Percentiles rank a stretch among this genome's conserved stretches.
Conservation (phyloP, 2,113 vertebrate species). For the Cyprinus carpio region DNA sequence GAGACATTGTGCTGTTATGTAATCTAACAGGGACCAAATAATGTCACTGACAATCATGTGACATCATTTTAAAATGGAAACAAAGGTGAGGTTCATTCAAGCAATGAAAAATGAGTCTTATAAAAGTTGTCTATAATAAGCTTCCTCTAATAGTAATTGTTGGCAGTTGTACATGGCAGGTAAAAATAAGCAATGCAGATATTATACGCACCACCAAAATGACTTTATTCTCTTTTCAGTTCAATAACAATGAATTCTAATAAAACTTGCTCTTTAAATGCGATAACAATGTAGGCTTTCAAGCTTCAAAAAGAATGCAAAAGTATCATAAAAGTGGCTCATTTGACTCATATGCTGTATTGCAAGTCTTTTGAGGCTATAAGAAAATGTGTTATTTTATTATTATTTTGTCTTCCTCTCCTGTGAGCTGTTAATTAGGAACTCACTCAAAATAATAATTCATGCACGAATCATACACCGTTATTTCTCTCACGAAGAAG, state of each 20-base stretch:
- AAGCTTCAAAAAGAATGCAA: neutral
- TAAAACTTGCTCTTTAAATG: no score
- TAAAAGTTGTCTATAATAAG: neutral
- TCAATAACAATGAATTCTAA: neutral
- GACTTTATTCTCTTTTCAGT: neutral
- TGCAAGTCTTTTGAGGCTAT: neutral
- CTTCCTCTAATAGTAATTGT: neutral
- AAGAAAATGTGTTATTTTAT: neutral
- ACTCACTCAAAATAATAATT: neutral
- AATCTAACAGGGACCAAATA: neutral
- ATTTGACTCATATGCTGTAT: neutral
- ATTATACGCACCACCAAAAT: neutral
- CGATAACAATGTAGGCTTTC: neutral
- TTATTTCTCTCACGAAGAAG: neutral
- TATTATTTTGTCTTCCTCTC: neutral
- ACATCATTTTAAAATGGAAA: neutral
- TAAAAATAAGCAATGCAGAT: neutral
- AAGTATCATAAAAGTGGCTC: neutral
- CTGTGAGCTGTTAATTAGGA: neutral
- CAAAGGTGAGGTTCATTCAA: slow-evolving; percentile 7
- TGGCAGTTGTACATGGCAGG: neutral
- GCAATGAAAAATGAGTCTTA: neutral
- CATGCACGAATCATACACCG: neutral
- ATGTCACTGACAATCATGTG: slow-evolving; percentile 17
- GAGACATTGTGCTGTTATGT: neutral